Conservation (phyloP, 35 echinoderm and acorn worm genomes). For the Lytechinus pictus region DNA sequence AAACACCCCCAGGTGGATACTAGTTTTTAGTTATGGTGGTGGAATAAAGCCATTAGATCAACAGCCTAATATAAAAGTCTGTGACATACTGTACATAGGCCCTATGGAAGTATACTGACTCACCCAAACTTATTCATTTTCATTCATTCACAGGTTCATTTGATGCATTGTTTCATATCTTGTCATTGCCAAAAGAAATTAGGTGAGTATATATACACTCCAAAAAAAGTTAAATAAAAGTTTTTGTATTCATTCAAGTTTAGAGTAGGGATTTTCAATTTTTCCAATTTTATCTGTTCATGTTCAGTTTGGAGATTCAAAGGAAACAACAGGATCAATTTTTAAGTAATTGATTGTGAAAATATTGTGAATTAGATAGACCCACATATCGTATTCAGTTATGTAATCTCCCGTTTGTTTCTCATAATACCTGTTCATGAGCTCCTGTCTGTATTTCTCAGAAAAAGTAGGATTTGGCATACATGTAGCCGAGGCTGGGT, state of each 20-base stretch:
- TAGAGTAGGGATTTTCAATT: no score
- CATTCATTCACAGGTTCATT: conserved; percentile 53
- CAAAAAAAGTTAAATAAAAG: background rate
- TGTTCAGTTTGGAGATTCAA: background rate
- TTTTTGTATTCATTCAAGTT: background rate
- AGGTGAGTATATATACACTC: conserved; percentile 23
- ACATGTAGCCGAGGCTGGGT: no score
- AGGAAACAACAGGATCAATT: background rate
- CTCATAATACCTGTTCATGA: background rate
- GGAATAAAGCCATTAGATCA: no score
- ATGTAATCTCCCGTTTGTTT: background rate
- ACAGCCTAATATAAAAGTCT: background rate
- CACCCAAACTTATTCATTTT: background rate
- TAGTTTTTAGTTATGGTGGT: no score
- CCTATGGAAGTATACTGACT: background rate
- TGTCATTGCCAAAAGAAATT: conserved; percentile 49
- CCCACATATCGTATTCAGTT: background rate
- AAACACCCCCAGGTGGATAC: no score
- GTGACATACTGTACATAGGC: no score
- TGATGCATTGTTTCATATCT: conserved; percentile 52
- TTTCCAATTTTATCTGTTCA: background rate
- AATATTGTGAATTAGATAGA: background rate
- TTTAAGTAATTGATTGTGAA: background rate
- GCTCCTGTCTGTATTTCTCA: no score
- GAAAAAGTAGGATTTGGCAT: no score